These are phyloP conservation scores for Kryptopterus vitreolus DNA, from an alignment of 2,797 vertebrate species.

Conservation along the genomic window DNA sequence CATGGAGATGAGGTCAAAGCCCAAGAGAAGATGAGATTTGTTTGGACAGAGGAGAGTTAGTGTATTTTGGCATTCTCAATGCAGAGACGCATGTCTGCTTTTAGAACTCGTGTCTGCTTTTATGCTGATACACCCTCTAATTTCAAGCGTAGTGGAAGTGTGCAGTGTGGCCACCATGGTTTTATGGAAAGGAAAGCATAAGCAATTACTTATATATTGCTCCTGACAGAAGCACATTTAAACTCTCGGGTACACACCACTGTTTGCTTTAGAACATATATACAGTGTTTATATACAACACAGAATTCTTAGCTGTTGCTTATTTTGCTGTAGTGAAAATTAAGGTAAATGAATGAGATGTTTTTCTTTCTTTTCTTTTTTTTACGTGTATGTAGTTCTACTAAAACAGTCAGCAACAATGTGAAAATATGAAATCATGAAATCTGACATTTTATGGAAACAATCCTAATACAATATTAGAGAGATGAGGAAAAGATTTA, in stretches of 20 bases:
- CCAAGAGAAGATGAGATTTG: constrained; percentile 46
- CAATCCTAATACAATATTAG: neutral
- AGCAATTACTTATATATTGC: constrained; percentile 3
- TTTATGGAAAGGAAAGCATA: constrained; percentile 29
- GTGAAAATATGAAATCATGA: too few relatives aligned
- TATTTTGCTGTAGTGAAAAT: neutral
- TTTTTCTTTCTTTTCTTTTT: neutral
- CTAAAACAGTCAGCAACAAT: constrained; percentile 58
- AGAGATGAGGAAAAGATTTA: too few relatives aligned
- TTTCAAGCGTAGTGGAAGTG: constrained; percentile 36
- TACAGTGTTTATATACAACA: neutral
- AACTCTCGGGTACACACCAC: neutral
- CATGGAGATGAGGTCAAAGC: constrained; percentile 43
- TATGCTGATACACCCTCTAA: constrained; percentile 41
- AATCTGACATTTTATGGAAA: neutral
- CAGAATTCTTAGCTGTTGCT: neutral
- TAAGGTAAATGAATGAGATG: neutral
- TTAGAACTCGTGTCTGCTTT: constrained; percentile 39
- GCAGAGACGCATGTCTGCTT: constrained; percentile 33
- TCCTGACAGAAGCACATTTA: neutral
- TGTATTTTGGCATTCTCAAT: constrained; percentile 41
- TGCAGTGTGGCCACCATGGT: constrained; percentile 30
- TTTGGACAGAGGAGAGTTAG: constrained; percentile 42
- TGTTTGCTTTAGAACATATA: constrained; percentile 7
- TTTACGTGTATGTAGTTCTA: constrained; percentile 5